Base-by-base conservation (phyloP, 92 coral and sea anemone species). In the Porites divaricata region DNA sequence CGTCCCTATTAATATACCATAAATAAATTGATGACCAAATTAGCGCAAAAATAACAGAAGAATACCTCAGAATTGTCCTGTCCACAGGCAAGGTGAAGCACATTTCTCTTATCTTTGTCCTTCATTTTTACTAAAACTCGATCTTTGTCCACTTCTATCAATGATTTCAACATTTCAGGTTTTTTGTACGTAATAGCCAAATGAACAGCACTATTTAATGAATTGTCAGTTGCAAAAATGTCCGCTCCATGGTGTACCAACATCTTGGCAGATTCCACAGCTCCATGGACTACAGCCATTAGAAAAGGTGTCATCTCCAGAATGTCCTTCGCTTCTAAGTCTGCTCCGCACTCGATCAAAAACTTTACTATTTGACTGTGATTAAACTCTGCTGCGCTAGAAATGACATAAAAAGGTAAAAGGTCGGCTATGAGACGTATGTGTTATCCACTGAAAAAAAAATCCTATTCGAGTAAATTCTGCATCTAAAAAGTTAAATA, bases 61-160 rank as follows among this genome's bases (percentile, higher is more conserved):
- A 26, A 15, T 52, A 94, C 98, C 95, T 94, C 70, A 1, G 85
- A 62, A 56, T 85, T 41, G 72, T 91, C 92, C 50, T 48, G 48
- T 10, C 88, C 92, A 12, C 95, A 95, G 15, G 98, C 98, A 66
- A 86, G 69, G 70, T 94, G 98, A 15, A 92, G 41, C 4, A 91
- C 92, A 15, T 71, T 92, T 74, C 63, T 86, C 49, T 92, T 53
- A n/a, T 83, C 82, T 21, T 22, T 65, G 75, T 94, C 95, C 12
- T 10, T 78, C 12, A 67, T 88, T 19, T 74, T 41, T 1, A 72
- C 54, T 69, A 92, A 58, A 70, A 71, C 67, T 59, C 87, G 80
- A 63, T 94, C 92, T 14, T 74, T 92, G 77, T 89, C 95, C 71
- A 81, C 84, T 64, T 89, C 85, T 45, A 94, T 87, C 81, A 94